phyloP scores from a whole-genome alignment of 2,888 invertebrate species.

The Drosophila longiperda region DNA sequence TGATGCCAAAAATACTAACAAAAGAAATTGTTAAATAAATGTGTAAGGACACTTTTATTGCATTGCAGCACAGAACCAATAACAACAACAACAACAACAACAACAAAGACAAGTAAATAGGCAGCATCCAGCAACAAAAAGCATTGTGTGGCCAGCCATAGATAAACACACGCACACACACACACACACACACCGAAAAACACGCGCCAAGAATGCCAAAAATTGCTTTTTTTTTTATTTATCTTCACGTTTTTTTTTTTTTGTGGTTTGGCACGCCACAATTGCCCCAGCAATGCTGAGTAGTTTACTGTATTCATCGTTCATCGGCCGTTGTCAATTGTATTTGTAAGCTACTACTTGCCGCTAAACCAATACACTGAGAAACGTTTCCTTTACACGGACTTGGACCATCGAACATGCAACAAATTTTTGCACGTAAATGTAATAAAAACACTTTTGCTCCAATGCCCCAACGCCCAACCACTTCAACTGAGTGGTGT shows the following conservation, averaged over 20 bases:
- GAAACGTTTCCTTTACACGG: slow-evolving; percentile 64
- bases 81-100: slow-evolving; percentile 25
- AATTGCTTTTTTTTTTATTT: slow-evolving; percentile 28
- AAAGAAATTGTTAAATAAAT: slow-evolving; percentile 81
- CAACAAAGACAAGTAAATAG: slow-evolving; percentile 67
- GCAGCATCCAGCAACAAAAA: slow-evolving; percentile 61
- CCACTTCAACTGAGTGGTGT: slow-evolving; percentile 54
- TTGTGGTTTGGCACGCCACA: slow-evolving; percentile 51
- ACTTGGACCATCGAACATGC: slow-evolving; percentile 68
- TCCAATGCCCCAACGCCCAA: slow-evolving; percentile 45
- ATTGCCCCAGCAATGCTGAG: slow-evolving; percentile 24
- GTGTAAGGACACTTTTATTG: slow-evolving; percentile 81
- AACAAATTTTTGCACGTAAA: slow-evolving; percentile 83
- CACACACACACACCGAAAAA: slow-evolving; percentile 23
- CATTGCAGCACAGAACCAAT: slow-evolving; percentile 52
- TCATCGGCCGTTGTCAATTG: slow-evolving; percentile 68
- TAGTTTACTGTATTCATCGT: slow-evolving; percentile 18
- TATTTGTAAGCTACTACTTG: slow-evolving; percentile 53
- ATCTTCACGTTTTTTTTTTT: slow-evolving; percentile 9
- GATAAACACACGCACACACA: slow-evolving; percentile 53
- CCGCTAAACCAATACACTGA: slow-evolving; percentile 68
- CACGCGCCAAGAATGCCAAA: slow-evolving; percentile 39
- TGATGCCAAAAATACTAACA: slow-evolving; percentile 75
- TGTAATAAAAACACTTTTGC: slow-evolving; percentile 81
- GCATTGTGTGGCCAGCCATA: slow-evolving; percentile 66